Evolutionary conservation across 2,888 invertebrate species (phyloP), one percentile per base, ranked within the genome.

Genomic region (Meteorus cinctellus): DNA sequence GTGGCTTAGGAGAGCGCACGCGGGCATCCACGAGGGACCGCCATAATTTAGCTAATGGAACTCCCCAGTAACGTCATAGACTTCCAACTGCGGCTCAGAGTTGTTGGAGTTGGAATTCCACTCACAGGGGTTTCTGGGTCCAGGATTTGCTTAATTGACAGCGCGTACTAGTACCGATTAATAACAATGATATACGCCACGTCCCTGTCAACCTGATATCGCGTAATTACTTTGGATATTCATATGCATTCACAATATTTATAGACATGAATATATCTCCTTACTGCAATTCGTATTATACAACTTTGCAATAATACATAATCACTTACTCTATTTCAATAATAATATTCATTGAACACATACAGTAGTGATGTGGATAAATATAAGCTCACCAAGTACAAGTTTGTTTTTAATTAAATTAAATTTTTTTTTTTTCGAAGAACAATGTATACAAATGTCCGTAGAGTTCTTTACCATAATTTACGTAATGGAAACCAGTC

Each of bases 21-120:
- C 73, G 70, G 73, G 73, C 63, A 55, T 66, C 68, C 77, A 75
- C 75, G 51, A 36, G 72, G 71, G 76, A 79, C 79, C 75, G 67
- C 77, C 77, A 79, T 81, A 81, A 81, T 81, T 81, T 78, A 81
- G 72, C 79, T 79, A 78, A 81, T 81, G 79, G 80, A 81, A 79
- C 55, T 55, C 19, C 77, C 73, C 74, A 65, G 74, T 66, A 72
- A 79, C 74, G 77, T 80, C 79, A 78, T 74, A 77, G 80, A 77
- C 75, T 75, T 75, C 69, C 65, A 74, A 72, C 77, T 77, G 59
- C 59, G 65, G 72, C 72, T 68, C 65, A 68, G 70, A 77, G 72
- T 76, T 68, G 55, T 72, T 68, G 48, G 69, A 75, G 75, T 66
- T 70, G 71, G 71, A 75, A 69, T 73, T 77, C 77, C 41, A 75